Conservation (phyloP, 2,113 vertebrate species). For the Aplodontia rufa region DNA sequence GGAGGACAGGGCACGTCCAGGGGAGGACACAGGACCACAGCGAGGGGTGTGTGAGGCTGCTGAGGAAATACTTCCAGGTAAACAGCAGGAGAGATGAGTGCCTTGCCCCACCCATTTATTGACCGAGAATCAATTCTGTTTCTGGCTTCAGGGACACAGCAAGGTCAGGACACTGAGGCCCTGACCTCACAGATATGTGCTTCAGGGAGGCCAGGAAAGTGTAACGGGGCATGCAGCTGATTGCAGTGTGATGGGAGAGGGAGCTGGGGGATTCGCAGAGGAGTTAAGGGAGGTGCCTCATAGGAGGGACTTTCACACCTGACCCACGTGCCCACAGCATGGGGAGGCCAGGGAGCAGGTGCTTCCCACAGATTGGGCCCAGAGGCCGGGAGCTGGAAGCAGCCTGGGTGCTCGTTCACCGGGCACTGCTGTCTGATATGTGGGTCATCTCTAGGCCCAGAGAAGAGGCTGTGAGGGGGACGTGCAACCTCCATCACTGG, state of each 20-base stretch:
- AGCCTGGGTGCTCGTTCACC: accelerated
- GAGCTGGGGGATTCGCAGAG: accelerated
- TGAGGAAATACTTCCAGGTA: too few relatives aligned
- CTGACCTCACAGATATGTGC: too few relatives aligned
- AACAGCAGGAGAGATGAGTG: accelerated
- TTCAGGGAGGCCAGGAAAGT: too few relatives aligned
- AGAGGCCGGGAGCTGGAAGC: accelerated
- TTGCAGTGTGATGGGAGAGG: too few relatives aligned
- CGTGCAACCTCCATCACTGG: not conserved
- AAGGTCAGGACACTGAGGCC: not conserved
- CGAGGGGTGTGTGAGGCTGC: not conserved
- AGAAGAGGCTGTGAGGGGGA: accelerated
- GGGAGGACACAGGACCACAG: accelerated
- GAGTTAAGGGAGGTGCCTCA: accelerated
- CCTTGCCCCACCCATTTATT: accelerated
- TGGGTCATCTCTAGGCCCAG: accelerated
- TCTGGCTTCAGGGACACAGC: not conserved
- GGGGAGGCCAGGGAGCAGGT: accelerated
- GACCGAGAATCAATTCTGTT: not conserved
- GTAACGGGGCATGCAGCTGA: too few relatives aligned
- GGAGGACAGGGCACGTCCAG: not conserved
- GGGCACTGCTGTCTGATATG: accelerated
- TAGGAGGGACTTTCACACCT: not conserved
- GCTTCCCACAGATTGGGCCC: not conserved
- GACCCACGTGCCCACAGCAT: accelerated